Conservation (phyloP, 2,113 vertebrate genomes). For the Phalacrocorax aristotelis region DNA sequence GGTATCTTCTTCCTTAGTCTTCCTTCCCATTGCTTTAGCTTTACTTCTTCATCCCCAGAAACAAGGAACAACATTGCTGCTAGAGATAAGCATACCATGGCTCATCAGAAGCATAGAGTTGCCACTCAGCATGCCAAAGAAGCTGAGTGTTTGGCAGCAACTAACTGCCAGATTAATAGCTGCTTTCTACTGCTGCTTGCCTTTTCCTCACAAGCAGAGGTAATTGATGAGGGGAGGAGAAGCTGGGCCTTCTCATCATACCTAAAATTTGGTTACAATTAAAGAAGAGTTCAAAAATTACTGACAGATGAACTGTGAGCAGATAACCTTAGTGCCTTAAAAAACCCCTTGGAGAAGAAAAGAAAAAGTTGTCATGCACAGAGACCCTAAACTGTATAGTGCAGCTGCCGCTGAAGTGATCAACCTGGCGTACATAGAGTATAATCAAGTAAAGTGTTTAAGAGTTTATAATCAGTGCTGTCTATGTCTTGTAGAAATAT, state of each 20-base stretch:
- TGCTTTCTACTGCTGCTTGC: not conserved
- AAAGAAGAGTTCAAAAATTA: not conserved
- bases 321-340: not conserved
- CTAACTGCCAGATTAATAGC: not conserved
- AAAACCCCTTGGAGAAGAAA: not conserved
- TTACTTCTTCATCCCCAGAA: not conserved
- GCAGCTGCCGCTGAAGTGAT: not conserved
- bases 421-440: not conserved
- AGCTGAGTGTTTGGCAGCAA: not conserved
- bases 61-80: not conserved
- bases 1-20: not conserved
- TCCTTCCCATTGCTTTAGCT: not conserved
- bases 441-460: not conserved
- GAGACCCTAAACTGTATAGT: not conserved
- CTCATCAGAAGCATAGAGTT: not conserved
- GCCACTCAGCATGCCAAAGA: not conserved
- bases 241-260: not conserved
- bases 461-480: not conserved
- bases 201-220: not conserved
- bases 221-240: not conserved
- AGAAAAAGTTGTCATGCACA: not conserved
- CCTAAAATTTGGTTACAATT: not conserved
- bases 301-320: not conserved
- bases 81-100: not conserved
- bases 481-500: not conserved